Base-by-base conservation (phyloP, 2,113 vertebrate species). In the Epinephelus lanceolatus region DNA sequence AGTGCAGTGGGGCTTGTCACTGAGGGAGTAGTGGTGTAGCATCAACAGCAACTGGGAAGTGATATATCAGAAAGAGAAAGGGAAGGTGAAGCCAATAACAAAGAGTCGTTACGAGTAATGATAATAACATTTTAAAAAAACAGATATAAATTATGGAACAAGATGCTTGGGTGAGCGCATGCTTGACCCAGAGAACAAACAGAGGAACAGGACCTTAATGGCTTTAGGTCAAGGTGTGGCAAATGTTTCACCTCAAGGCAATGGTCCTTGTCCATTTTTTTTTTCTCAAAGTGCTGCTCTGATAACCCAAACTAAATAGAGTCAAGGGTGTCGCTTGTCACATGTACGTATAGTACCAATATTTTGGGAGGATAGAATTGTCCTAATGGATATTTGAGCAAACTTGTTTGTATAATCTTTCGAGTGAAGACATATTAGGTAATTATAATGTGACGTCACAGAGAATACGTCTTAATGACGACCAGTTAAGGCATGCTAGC, bases 11-110 rank as follows among this genome's bases (percentile, higher is more conserved):
- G 23, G 65, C 15, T 27, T 27, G 49, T 71, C 69, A 61, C 10
- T 37, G 18, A 42, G 55, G 66, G 75, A 72, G 19, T 23, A 57
- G 42, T 18, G 11, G 2, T 60, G 27, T n/a, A 10, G 53, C 83
- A 45, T 51, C 10, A 27, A 17, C 12, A 71, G 3, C 4, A 51
- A 63, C 2, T 71, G 10, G 55, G 62, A 72, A 53, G 57, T 60
- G 8, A 77, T 59, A 61, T 47, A 72, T 76, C 25, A 45, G 47
- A 6, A 52, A 63, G 13, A 75, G 55, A 60, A 49, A 45, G 12
- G 55, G 60, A 74, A 61, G 53, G 8, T 21, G 9, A 55, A 71
- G 18, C 12, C 21, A 33, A 17, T 3, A 33, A 12, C 1, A 59
- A 1, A 21, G 11, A 23, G n/a, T 52, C n/a, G 23, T 12, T 21